Evolutionary conservation across 2,113 vertebrate genomes (phyloP).

Genomic region (Tringa solitaria): DNA sequence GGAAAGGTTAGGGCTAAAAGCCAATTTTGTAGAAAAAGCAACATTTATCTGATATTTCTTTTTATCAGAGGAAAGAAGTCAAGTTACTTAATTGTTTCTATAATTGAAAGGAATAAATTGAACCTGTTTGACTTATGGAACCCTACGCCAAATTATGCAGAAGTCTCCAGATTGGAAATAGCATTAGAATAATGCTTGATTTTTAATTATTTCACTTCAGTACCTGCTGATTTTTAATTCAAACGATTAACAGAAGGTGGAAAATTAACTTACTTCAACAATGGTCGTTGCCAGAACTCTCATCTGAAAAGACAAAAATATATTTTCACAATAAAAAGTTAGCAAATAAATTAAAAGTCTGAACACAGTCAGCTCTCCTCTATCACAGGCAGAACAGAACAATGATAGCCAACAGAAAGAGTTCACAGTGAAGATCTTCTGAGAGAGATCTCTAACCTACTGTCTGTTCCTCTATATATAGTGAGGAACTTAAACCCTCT

Average conservation of each 20-base stretch:
- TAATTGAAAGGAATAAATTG: neutral
- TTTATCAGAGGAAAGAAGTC: neutral
- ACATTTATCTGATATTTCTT: neutral
- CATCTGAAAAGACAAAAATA: constrained; percentile 63
- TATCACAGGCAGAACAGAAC: neutral
- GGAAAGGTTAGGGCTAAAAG: neutral
- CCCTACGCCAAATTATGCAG: neutral
- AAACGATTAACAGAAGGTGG: neutral
- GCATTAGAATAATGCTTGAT: neutral
- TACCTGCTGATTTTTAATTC: neutral
- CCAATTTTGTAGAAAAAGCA: neutral
- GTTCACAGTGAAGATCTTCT: neutral
- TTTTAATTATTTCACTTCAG: neutral
- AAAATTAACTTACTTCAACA: constrained; percentile 63
- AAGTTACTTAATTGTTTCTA: neutral
- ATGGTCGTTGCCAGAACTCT: constrained; percentile 49
- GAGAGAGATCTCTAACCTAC: neutral
- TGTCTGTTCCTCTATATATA: neutral
- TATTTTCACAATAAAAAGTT: neutral
- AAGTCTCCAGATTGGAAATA: neutral
- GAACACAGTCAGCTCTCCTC: neutral
- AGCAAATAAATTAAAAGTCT: neutral
- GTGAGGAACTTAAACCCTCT: neutral
- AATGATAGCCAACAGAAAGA: neutral
- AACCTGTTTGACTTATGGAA: neutral